phyloP scores from a whole-genome alignment of 2,888 invertebrate species.

The Deilephila porcellus region DNA sequence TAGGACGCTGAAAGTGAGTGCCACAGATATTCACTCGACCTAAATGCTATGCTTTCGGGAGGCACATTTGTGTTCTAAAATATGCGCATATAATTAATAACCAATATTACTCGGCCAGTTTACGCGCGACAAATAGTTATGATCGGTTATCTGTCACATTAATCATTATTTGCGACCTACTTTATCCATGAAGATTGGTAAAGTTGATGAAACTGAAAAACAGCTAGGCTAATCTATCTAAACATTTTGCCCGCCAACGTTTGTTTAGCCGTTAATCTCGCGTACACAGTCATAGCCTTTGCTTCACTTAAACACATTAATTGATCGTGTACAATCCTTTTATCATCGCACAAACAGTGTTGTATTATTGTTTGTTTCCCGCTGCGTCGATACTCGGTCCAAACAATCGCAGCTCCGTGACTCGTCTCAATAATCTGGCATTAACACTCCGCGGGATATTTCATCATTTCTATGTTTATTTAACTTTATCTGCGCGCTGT shows the following conservation, averaged over 20 bases:
- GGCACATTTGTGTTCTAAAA: background rate
- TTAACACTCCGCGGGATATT: background rate
- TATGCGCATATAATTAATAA: background rate
- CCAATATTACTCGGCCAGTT: background rate
- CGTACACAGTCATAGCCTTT: background rate
- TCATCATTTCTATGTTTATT: background rate
- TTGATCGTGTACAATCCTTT: slow-evolving; percentile 2
- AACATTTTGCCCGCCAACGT: background rate
- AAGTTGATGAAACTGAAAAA: background rate
- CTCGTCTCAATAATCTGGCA: background rate
- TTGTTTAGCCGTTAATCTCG: background rate
- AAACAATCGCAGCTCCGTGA: background rate
- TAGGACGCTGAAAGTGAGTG: no score
- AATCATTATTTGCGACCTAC: background rate
- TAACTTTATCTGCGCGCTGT: no score
- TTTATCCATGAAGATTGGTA: background rate
- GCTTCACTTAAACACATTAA: slow-evolving; percentile 6
- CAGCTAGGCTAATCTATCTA: background rate
- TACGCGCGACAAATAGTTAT: background rate
- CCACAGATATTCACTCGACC: no score
- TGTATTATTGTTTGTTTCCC: slow-evolving; percentile 16
- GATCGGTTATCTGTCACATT: background rate
- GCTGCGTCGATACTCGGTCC: slow-evolving; percentile 7
- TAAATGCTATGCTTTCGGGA: no score
- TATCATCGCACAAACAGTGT: slow-evolving; percentile 17